Base-by-base conservation (phyloP, 2,113 vertebrate genomes). In the Rhea pennata region DNA sequence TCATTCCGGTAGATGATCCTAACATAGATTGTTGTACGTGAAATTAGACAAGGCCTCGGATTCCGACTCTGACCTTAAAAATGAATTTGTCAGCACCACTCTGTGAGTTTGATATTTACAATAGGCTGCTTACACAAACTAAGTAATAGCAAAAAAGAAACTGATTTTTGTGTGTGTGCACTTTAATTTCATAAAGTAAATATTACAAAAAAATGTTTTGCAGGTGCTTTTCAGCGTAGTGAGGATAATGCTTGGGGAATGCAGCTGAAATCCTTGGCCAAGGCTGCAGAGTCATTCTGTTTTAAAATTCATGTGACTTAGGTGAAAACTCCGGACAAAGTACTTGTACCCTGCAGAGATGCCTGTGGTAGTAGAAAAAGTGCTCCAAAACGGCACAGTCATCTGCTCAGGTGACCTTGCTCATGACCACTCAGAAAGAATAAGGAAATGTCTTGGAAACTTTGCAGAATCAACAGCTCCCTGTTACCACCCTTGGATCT, bases 141-240 rank as follows among this genome's bases (percentile, higher is more conserved):
- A 48, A 92, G 72, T 29, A 59, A 33, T 16, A 90, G 39, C 75
- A 94, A 87, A 83, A 36, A 88, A 80, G 87, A 91, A 89, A 95
- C 82, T 48, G 54, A 54, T 51, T 29, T 56, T 23, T 65, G 58
- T 65, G 53, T 54, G 53, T 53, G 51, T 8, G 53, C 54, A 50
- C 67, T 97, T 97, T 95, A 92, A 95, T 97, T 96, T 96, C 79
- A 39, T 64, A 92, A 95, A 95, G 92, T 95, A 97, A 97, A 97
- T 96, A 95, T 70, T 93, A 91, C 39, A 21, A 85, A 89, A 84
- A 92, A 48, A 54, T 74, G 87, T 78, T 91, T 91, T 95, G 94
- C 75, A 95, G 87, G 78, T 95, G 87, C 27, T 86, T 95, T 97
- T 95, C 79, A 94, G 88, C 82, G 89, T 59, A 61, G 84, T 24